Evolutionary conservation across 2,888 invertebrate genomes (phyloP), one percentile per base, ranked within the genome.

Genomic region (Ptychoptera albimana): DNA sequence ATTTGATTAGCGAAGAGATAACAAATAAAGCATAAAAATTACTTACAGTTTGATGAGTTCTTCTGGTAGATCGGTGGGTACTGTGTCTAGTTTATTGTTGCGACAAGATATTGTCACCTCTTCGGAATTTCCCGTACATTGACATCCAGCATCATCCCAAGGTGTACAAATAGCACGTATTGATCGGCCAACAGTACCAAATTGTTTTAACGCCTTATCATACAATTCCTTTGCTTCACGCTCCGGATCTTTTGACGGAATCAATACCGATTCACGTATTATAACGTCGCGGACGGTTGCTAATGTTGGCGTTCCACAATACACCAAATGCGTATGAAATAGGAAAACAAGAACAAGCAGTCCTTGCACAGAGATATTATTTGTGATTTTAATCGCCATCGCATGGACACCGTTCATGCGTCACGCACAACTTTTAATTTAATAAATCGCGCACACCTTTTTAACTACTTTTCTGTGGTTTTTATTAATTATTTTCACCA

Each of bases 141-240:
- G 30, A 31, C 44, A 44, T 11, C 39, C 40, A 10, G 13, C 16
- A 12, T 14, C 14, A n/a, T 44, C 38, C 44, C 44, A 44, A 30
- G 44, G 44, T 15, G 14, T 34, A 44, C 44, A 44, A 36, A 44
- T 44, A 30, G 36, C 36, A 12, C 40, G 39, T 6, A 45, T 37
- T n/a, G 41, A 39, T 16, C 36, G 37, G 10, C 46, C 45, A 39
- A 45, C 39, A 13, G 42, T 31, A 36, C 45, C 45, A 34, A 42
- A 47, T 13, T 49, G 45, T n/a, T 45, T 44, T 13, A 49, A 31
- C 15, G 46, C 49, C 30, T 49, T 45, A 12, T 49, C 45, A 34
- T 49, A 49, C 13, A 47, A 29, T 42, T 43, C 38, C 34, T 43
- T 39, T 12, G 49, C 46, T 37, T 49, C 46, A 9, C 35, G 39